Percentiles rank a stretch among this genome's conserved stretches.
Conservation (phyloP, 2,113 vertebrate genomes). For the Anhinga rufa region DNA sequence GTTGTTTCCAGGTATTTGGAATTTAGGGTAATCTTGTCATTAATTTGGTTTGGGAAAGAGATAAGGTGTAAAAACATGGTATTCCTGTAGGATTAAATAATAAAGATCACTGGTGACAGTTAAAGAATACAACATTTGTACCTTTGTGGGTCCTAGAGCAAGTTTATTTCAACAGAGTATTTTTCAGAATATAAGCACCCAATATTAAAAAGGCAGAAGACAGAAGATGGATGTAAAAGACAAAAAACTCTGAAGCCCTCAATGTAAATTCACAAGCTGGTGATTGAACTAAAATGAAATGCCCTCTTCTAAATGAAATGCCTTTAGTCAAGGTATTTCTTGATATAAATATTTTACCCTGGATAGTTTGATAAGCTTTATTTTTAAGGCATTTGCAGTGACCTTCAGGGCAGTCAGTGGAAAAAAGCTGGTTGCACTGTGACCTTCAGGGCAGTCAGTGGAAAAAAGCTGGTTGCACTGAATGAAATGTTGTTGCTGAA, state of each 20-base stretch:
- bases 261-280: background rate
- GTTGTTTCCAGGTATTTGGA: slow-evolving; percentile 27
- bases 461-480: background rate
- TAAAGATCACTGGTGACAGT: slow-evolving; percentile 17
- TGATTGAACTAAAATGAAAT: background rate
- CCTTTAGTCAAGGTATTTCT: background rate
- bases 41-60: slow-evolving; percentile 27
- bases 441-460: background rate
- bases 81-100: slow-evolving; percentile 52
- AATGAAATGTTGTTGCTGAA: background rate
- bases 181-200: background rate
- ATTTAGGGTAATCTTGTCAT: slow-evolving; percentile 1
- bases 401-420: background rate
- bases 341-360: background rate
- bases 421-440: background rate
- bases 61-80: background rate
- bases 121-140: background rate
- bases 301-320: background rate
- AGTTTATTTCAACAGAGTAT: background rate
- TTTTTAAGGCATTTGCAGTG: background rate
- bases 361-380: background rate
- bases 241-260: background rate
- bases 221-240: background rate
- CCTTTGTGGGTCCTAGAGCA: background rate
- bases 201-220: background rate